These are phyloP conservation scores for Lacanobia oleracea DNA, from an alignment of 2,888 invertebrate species.

Conservation along the genomic window DNA sequence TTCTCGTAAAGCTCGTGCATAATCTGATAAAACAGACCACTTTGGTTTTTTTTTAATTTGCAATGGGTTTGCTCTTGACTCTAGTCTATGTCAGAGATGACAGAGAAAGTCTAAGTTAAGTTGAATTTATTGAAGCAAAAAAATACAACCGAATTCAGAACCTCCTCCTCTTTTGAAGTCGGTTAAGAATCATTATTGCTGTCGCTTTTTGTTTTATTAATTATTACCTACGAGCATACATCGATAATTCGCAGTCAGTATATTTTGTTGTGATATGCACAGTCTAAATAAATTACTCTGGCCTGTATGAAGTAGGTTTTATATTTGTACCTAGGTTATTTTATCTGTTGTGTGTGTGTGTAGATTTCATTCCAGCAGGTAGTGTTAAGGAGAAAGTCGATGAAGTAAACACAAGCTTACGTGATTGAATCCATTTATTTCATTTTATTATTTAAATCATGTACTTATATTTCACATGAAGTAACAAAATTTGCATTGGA, in stretches of 20 bases:
- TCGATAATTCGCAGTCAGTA: too few species aligned
- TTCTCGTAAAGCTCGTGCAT: neutral
- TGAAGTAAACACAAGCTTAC: slow-evolving; percentile 67
- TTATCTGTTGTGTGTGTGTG: neutral
- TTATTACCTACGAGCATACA: too few species aligned
- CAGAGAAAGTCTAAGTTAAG: too few species aligned
- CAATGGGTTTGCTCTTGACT: too few species aligned
- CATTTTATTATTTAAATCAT: slow-evolving; percentile 80
- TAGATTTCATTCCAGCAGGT: slow-evolving; percentile 6
- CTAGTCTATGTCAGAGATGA: too few species aligned
- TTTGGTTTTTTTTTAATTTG: too few species aligned
- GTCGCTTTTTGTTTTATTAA: too few species aligned
- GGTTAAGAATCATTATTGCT: too few species aligned
- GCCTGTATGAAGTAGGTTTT: neutral
- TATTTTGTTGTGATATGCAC: neutral
- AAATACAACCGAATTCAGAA: too few species aligned
- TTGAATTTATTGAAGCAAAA: too few species aligned
- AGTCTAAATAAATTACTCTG: neutral
- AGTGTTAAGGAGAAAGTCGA: slow-evolving; percentile 45
- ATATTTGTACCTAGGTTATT: neutral
- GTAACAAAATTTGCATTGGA: slow-evolving; percentile 77
- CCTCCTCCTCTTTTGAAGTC: too few species aligned
- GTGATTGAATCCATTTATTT: slow-evolving; percentile 79
- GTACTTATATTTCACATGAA: slow-evolving; percentile 78
- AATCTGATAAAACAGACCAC: too few species aligned